Evolutionary conservation across 2,113 vertebrate species (phyloP).

Genomic region (Dromiciops gliroides): DNA sequence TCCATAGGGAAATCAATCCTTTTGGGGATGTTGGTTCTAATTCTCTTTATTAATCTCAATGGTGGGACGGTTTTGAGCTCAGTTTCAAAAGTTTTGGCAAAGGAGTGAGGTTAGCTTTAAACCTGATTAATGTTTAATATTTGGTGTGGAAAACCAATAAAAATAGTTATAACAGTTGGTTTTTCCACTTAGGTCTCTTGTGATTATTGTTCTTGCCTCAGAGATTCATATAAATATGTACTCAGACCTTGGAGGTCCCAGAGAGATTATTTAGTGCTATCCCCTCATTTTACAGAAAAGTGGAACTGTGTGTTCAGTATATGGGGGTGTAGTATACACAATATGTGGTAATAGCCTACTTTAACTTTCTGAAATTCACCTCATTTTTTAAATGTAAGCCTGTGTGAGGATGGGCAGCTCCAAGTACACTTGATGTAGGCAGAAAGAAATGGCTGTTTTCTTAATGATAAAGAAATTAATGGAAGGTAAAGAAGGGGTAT

Average conservation of each 20-base stretch:
- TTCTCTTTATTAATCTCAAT: background rate
- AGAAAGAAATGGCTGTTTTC: background rate
- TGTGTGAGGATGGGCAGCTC: background rate
- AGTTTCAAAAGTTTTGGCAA: background rate
- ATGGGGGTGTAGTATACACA: background rate
- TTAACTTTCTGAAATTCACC: background rate
- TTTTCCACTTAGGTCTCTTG: background rate
- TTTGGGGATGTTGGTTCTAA: background rate
- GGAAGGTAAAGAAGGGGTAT: background rate
- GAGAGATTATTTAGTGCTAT: background rate
- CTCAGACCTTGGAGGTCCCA: background rate
- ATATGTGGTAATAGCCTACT: background rate
- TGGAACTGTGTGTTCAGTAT: background rate
- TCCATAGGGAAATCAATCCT: background rate
- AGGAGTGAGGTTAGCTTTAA: background rate
- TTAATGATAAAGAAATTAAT: background rate
- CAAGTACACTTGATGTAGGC: background rate
- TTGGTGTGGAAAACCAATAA: background rate
- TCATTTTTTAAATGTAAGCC: background rate
- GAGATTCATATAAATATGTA: background rate
- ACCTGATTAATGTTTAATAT: background rate
- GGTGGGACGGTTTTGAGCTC: background rate
- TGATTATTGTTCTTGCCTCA: background rate
- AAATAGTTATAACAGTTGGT: rapidly evolving
- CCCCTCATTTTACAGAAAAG: background rate